Evolutionary conservation across 2,797 vertebrate genomes (phyloP).

Genomic region (Danio albolineatus): DNA sequence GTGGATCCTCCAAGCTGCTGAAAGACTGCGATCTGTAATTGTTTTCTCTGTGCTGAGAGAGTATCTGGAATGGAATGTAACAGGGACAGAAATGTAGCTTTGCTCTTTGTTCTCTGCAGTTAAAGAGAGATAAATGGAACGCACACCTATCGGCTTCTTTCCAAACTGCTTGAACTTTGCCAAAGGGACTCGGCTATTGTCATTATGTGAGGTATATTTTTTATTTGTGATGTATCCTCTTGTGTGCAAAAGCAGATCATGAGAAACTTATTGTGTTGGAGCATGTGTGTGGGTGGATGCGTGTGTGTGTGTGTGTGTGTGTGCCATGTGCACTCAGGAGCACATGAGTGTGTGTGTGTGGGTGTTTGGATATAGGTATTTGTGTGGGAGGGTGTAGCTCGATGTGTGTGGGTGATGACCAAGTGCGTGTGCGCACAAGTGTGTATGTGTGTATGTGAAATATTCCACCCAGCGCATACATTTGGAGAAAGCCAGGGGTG

Average conservation of each 20-base stretch:
- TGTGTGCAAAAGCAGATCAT: slow-evolving; percentile 72
- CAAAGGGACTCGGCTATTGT: slow-evolving; percentile 75
- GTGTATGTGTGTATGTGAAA: slow-evolving; percentile 57
- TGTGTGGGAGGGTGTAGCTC: slow-evolving; percentile 62
- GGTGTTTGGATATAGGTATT: slow-evolving; percentile 54
- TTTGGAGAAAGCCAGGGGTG: slow-evolving; percentile 63
- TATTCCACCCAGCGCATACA: slow-evolving; percentile 36
- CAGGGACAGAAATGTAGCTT: slow-evolving; percentile 73
- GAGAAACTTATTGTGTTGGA: slow-evolving; percentile 60
- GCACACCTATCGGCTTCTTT: slow-evolving; percentile 65
- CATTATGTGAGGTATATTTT: slow-evolving; percentile 73
- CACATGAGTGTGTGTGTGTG: slow-evolving; percentile 63
- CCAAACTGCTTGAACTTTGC: slow-evolving; percentile 79
- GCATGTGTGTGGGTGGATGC: slow-evolving; percentile 48
- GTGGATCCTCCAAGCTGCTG: slow-evolving; percentile 55
- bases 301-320: slow-evolving; percentile 57
- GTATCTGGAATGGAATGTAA: slow-evolving; percentile 73
- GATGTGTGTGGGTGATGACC: slow-evolving; percentile 55
- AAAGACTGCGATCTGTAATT: slow-evolving; percentile 63
- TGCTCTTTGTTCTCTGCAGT: slow-evolving; percentile 78
- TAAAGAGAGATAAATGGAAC: slow-evolving; percentile 56
- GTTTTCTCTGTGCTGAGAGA: slow-evolving; percentile 48
- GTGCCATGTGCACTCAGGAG: slow-evolving; percentile 78
- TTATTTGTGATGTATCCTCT: slow-evolving; percentile 80
- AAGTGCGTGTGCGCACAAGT: slow-evolving; percentile 51